A percentile compares a stretch with the other conserved stretches of the same genome.
Evolutionary conservation across 2,113 vertebrate genomes (phyloP).

Genomic region (Nyctereutes procyonoides): DNA sequence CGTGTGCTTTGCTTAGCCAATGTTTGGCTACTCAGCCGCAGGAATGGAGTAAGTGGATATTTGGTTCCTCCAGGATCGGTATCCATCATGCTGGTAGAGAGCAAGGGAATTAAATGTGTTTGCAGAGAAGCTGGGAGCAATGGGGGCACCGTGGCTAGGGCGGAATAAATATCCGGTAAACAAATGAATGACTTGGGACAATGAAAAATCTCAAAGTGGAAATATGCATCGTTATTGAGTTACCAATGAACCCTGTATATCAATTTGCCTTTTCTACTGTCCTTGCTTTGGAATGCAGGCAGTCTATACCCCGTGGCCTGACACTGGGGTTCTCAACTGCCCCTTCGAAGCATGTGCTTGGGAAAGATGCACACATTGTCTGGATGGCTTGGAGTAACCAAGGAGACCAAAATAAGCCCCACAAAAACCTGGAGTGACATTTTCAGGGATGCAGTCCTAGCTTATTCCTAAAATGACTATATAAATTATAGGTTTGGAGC

Average conservation of each 20-base stretch:
- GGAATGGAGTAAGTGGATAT: not conserved
- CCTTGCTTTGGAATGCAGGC: not conserved
- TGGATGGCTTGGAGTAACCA: constrained; percentile 34
- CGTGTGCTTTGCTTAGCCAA: not conserved
- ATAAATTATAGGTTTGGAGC: not conserved
- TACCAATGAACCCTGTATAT: not conserved
- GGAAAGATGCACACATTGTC: not conserved
- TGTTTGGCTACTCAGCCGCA: not conserved
- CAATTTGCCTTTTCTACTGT: not conserved
- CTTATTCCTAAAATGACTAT: not conserved
- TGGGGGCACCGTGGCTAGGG: fast-evolving
- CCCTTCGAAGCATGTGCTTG: not conserved
- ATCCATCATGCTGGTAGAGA: not conserved
- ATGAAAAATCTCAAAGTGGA: not conserved
- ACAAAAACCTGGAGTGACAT: constrained; percentile 15
- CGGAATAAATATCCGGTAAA: not conserved
- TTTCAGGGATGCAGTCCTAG: constrained; percentile 3
- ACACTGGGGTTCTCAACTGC: not conserved
- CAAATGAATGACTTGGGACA: not conserved
- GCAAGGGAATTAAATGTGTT: not conserved
- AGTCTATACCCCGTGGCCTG: not conserved
- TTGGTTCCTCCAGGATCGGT: not conserved
- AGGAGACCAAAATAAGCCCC: constrained; percentile 58
- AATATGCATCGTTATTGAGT: not conserved
- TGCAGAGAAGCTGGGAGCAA: not conserved